These are phyloP conservation scores for Callosobruchus maculatus DNA, from an alignment of 2,888 invertebrate species.

Conservation along the genomic window DNA sequence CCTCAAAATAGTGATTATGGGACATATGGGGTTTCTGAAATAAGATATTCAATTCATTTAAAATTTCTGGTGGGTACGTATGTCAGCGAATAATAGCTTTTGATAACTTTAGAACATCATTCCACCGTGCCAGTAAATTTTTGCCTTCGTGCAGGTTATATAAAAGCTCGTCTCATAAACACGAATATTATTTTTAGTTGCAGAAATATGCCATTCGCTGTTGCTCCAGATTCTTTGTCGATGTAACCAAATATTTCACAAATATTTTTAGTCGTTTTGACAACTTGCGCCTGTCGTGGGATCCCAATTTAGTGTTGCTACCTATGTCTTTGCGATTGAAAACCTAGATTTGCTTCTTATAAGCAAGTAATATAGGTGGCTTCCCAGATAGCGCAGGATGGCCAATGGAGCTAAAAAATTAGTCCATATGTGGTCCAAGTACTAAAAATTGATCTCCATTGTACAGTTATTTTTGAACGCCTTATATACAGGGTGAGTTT, in stretches of 20 bases:
- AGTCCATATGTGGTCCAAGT: too few species aligned
- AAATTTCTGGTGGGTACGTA: too few species aligned
- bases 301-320: neutral
- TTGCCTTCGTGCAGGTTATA: neutral
- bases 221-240: constrained; percentile 21
- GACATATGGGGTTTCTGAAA: too few species aligned
- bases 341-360: too few species aligned
- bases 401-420: too few species aligned
- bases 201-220: constrained; percentile 18
- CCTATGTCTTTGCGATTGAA: neutral
- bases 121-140: neutral
- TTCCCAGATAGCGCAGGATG: too few species aligned
- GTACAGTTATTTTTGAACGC: too few species aligned
- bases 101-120: neutral
- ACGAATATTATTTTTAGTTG: constrained; percentile 24
- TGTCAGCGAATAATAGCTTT: neutral
- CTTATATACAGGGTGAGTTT: too few species aligned
- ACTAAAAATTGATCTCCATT: too few species aligned
- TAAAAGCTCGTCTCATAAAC: constrained; percentile 13
- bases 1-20: too few species aligned
- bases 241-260: constrained; percentile 9
- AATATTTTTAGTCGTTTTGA: constrained; percentile 20
- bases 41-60: too few species aligned
- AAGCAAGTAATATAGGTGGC: too few species aligned
- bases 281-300: neutral